Conservation (phyloP, 2,113 vertebrate genomes). For the Cyphomyrus discorhynchus region DNA sequence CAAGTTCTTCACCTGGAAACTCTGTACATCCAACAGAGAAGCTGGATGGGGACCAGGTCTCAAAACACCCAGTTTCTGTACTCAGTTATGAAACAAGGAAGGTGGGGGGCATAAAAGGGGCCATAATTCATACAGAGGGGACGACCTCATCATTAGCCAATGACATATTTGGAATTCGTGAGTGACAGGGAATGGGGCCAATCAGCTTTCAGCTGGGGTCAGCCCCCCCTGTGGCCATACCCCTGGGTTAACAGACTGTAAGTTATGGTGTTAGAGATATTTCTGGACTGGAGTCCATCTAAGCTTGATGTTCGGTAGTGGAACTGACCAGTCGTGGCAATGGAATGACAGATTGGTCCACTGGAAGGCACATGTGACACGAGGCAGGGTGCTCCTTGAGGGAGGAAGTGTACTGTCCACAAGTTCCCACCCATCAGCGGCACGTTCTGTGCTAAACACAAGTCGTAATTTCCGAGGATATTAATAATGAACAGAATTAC, state of each 20-base stretch:
- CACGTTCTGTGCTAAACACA: slow-evolving; percentile 63
- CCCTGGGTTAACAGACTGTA: not conserved
- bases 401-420: slow-evolving; percentile 65
- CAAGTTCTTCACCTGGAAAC: not conserved
- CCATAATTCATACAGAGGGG: not conserved
- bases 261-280: not conserved
- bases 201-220: not conserved
- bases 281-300: not conserved
- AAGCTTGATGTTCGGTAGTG: not conserved
- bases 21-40: not conserved
- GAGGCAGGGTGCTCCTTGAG: slow-evolving; percentile 27
- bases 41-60: not conserved
- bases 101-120: not conserved
- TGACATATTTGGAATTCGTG: not conserved
- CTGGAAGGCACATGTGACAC: slow-evolving; percentile 68
- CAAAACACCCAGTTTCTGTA: not conserved
- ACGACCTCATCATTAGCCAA: not conserved
- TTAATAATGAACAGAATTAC: slow-evolving; percentile 76
- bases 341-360: slow-evolving; percentile 35
- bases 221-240: not conserved
- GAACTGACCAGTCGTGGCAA: not conserved
- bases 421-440: slow-evolving; percentile 60
- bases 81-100: not conserved
- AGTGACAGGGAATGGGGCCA: not conserved
- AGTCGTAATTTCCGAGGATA: slow-evolving; percentile 73